Percentiles rank a stretch among this genome's conserved stretches.
Evolutionary conservation across 2,888 invertebrate species (phyloP).

Genomic region (Trachelus troglodyta): DNA sequence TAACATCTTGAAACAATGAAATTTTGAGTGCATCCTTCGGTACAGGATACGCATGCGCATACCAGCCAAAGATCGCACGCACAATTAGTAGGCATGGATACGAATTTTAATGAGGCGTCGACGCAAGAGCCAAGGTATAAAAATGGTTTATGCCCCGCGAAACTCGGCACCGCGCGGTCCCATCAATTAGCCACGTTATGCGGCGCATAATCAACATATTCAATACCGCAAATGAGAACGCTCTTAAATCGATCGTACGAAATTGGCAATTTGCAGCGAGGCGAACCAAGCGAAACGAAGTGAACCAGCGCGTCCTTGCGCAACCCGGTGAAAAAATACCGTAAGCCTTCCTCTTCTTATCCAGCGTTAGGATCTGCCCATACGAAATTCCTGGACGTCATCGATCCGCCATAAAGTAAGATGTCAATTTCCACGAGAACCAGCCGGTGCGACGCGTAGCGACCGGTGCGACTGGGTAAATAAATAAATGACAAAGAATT

Average conservation of each 20-base stretch:
- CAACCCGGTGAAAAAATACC: neutral
- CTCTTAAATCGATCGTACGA: slow-evolving; percentile 29
- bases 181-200: slow-evolving; percentile 52
- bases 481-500: neutral
- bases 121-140: slow-evolving; percentile 46
- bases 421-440: neutral
- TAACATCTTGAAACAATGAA: neutral
- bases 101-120: slow-evolving; percentile 56
- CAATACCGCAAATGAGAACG: slow-evolving; percentile 40
- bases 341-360: neutral
- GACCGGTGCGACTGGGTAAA: neutral
- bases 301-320: neutral
- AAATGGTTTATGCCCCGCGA: slow-evolving; percentile 58
- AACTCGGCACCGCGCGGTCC: slow-evolving; percentile 48
- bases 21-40: neutral
- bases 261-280: neutral
- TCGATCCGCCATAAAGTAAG: neutral
- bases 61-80: neutral
- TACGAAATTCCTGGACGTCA: neutral
- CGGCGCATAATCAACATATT: slow-evolving; percentile 52
- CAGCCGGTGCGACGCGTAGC: neutral
- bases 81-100: slow-evolving; percentile 27
- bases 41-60: neutral
- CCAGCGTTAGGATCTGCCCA: neutral
- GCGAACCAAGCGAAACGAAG: neutral